A percentile compares a stretch with the other conserved stretches of the same genome.
Conservation (phyloP, 1,140 invertebrate genomes). For the Cheumatopsyche charites region DNA sequence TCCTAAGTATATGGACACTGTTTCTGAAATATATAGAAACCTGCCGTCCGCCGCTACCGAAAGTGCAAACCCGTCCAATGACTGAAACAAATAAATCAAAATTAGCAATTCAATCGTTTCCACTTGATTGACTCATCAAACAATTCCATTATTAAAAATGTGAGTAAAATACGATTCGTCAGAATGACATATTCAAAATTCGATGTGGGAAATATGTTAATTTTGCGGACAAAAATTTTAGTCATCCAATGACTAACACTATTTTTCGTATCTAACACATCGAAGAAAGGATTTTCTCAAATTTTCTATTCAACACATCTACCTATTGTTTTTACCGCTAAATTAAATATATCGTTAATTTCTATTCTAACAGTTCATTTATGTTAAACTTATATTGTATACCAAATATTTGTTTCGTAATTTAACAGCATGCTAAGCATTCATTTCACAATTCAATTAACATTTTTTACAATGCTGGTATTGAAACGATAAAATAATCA, state of each 20-base stretch:
- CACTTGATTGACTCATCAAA: background rate
- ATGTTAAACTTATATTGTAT: too few relatives aligned
- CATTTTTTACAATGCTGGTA: background rate
- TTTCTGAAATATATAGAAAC: constrained; percentile 98
- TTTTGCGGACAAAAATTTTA: background rate
- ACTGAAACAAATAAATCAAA: constrained; percentile 69
- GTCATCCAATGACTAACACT: too few relatives aligned
- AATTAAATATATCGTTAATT: too few relatives aligned
- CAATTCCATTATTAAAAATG: background rate
- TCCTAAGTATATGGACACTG: constrained; percentile 97
- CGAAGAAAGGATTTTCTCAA: too few relatives aligned
- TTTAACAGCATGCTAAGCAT: too few relatives aligned
- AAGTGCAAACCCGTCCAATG: constrained; percentile 95
- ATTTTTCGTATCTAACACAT: too few relatives aligned
- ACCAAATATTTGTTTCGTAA: too few relatives aligned
- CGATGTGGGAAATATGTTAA: constrained; percentile 5
- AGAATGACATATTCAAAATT: background rate
- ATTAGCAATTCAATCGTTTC: background rate
- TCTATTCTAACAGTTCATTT: too few relatives aligned
- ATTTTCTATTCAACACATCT: too few relatives aligned
- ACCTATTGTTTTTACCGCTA: too few relatives aligned
- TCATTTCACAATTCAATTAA: background rate
- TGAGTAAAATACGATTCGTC: too few relatives aligned
- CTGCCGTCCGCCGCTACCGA: constrained; percentile 92
- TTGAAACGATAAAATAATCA: too few relatives aligned